Percentiles rank a stretch among this genome's conserved stretches.
Conservation (phyloP, 2,888 invertebrate genomes). For the Metacarcinus magister region DNA sequence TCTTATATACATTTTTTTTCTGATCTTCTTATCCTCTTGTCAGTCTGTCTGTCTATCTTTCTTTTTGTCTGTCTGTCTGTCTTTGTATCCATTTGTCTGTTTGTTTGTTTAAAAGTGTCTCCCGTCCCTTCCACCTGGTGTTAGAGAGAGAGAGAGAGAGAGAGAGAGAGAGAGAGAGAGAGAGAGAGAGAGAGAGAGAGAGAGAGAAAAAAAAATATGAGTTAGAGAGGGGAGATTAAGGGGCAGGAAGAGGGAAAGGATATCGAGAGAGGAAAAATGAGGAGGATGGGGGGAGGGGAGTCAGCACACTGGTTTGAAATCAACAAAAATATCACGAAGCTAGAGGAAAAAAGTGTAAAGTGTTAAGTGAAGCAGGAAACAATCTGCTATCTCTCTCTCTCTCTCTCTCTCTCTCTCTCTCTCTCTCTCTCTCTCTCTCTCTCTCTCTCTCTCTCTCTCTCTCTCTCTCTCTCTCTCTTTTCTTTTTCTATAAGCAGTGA, state of each 20-base stretch:
- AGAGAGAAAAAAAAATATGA: no score
- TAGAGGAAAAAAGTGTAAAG: background rate
- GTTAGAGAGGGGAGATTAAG: no score
- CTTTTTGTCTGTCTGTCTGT: background rate
- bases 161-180: no score
- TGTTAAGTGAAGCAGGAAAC: background rate
- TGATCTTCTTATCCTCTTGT: background rate
- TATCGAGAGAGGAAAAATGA: background rate
- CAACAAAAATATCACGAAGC: background rate
- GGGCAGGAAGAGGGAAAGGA: no score
- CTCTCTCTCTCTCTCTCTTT: background rate
- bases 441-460: conserved; percentile 26
- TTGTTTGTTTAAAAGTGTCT: background rate
- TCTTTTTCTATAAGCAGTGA: no score
- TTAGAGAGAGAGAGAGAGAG: no score
- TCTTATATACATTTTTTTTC: background rate
- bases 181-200: no score
- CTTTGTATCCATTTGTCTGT: background rate
- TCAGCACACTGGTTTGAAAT: background rate
- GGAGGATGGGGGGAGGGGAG: background rate
- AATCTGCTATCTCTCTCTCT: background rate
- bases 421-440: conserved; percentile 26
- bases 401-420: conserved; percentile 26
- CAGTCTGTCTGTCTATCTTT: background rate
- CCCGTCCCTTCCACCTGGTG: no score